Evolutionary conservation across 1,140 invertebrate genomes (phyloP).

Genomic region (Chrysomallon squamiferum): DNA sequence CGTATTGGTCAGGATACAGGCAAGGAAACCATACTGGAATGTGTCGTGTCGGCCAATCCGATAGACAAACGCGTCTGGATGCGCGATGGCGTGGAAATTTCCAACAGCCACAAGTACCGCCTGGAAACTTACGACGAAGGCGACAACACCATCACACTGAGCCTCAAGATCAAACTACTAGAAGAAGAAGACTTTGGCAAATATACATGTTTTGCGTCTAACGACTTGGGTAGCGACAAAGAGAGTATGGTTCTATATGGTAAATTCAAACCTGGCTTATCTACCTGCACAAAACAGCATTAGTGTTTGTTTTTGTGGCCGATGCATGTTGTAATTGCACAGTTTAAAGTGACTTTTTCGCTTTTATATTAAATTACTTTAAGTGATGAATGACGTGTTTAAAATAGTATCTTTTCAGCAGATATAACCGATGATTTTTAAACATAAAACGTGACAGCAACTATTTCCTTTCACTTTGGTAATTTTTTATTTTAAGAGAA

Average conservation of each 20-base stretch:
- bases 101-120: conserved; percentile 71
- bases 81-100: conserved; percentile 66
- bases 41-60: conserved; percentile 88
- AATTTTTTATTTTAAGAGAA: no score
- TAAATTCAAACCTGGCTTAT: no score
- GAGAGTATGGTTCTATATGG: conserved; percentile 85
- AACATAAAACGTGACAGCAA: background rate
- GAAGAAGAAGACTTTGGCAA: conserved; percentile 80
- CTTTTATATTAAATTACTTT: conserved; percentile 84
- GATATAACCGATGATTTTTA: conserved; percentile 70
- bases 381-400: conserved; percentile 76
- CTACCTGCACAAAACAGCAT: no score
- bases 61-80: conserved; percentile 87
- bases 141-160: conserved; percentile 81
- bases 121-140: conserved; percentile 74
- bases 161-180: conserved; percentile 81
- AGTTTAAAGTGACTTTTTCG: no score
- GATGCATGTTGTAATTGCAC: no score
- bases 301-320: no score
- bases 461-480: no score
- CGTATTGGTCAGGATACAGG: conserved; percentile 49
- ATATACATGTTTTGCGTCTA: conserved; percentile 90
- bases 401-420: no score
- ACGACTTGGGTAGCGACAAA: conserved; percentile 84
- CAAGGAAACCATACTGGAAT: conserved; percentile 74